Evolutionary conservation across 2,113 vertebrate species (phyloP), one percentile per base, ranked within the genome.

Genomic region (Solea solea): DNA sequence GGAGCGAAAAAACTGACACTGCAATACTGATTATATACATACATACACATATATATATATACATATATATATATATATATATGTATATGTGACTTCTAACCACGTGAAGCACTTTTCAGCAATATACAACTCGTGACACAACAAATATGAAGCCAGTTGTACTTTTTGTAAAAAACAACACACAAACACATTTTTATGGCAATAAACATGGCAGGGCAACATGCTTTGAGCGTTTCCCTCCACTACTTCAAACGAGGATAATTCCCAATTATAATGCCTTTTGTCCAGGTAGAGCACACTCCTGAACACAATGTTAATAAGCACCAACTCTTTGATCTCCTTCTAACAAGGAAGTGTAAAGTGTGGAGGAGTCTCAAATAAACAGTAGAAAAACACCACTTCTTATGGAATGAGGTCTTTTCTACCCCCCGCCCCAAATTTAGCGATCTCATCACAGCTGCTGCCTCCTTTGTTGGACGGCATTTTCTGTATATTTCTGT

Each of bases 201-300:
- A 48, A 27, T 10, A 64, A 60, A 68, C 56, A 72, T 54, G 9
- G 12, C 49, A 34, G 8, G 14, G n/a, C 51, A 76, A 45, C 60
- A 50, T 52, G 70, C 57, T 75, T 68, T 56, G 46, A 63, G 60
- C 52, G 51, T 46, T 48, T 56, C 56, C 69, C 39, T 62, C 42
- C 3, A 62, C 40, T 13, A 53, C 56, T 74, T 27, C 10, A 78
- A 84, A 84, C 51, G 58, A 73, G 46, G 9, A 77, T 70, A 52
- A 71, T 53, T 74, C 16, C 50, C 57, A 55, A 73, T 87, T 72
- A 66, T 50, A 12, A 25, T 62, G 69, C 54, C 81, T 91, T 88
- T 90, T 81, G 90, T 83, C 73, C 76, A 85, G 77, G 76, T 86
- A 73, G 75, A 76, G 74, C 63, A 80, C 52, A 72, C 66, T 63